Conservation (phyloP, 1,140 invertebrate species). For the Brachionus paranguensis region DNA sequence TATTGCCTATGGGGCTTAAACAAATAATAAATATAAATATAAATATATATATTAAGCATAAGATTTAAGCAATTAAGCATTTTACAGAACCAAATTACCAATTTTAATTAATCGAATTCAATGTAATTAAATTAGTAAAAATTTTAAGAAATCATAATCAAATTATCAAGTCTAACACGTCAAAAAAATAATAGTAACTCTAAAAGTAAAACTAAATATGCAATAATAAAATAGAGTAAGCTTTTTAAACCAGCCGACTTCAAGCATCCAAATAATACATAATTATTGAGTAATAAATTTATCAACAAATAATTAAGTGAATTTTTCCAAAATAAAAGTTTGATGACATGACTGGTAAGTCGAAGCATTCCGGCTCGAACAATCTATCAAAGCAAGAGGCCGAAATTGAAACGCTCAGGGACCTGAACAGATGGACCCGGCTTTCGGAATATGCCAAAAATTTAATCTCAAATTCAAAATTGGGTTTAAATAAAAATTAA, state of each 20-base stretch:
- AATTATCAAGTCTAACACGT: neutral
- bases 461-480: neutral
- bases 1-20: no score
- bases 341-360: conserved; percentile 35
- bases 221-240: neutral
- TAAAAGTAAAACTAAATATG: neutral
- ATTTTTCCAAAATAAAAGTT: neutral
- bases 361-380: neutral
- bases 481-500: neutral
- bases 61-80: no score
- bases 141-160: neutral
- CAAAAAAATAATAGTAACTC: neutral
- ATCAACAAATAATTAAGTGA: neutral
- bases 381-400: neutral
- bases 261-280: neutral
- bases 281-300: neutral
- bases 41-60: no score
- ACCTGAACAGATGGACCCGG: conserved; percentile 11
- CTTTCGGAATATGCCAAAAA: neutral
- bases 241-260: neutral
- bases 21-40: no score
- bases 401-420: conserved; percentile 1
- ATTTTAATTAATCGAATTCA: no score
- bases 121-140: no score
- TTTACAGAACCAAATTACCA: no score